A percentile compares a stretch with the other conserved stretches of the same genome.
Evolutionary conservation across 2,113 vertebrate genomes (phyloP).

Genomic region (Isurus oxyrinchus): DNA sequence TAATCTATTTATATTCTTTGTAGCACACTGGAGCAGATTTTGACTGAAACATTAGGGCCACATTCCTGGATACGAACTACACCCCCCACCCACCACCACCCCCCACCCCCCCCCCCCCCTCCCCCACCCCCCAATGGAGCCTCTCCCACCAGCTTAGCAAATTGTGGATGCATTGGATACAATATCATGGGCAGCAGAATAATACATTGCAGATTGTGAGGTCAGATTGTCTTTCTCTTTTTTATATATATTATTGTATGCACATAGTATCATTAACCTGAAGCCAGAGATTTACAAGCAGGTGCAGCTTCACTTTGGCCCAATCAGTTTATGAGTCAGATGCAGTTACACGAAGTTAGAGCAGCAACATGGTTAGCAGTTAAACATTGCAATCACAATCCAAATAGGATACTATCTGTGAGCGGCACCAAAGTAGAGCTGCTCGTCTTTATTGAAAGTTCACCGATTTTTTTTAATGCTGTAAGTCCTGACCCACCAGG

Average conservation of each 20-base stretch:
- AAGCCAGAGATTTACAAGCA: not conserved
- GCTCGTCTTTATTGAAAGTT: not conserved
- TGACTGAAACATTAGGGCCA: not conserved
- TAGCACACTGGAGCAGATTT: too few relatives aligned
- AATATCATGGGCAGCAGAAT: not conserved
- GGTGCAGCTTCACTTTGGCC: not conserved
- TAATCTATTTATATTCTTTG: not conserved
- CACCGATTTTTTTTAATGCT: not conserved
- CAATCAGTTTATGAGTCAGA: not conserved
- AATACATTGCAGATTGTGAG: not conserved
- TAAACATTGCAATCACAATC: not conserved
- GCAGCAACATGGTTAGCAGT: not conserved
- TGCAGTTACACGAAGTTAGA: not conserved
- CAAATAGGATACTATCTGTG: not conserved
- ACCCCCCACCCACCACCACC: too few relatives aligned
- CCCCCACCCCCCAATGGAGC: too few relatives aligned
- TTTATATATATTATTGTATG: not conserved
- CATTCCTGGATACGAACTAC: not conserved
- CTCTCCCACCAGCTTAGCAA: not conserved
- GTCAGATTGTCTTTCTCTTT: not conserved
- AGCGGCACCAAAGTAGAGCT: not conserved
- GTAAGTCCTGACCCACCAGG: not conserved
- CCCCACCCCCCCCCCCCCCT: too few relatives aligned
- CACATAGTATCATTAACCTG: not conserved
- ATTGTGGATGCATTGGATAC: not conserved